These are phyloP conservation scores for Gavialis gangeticus DNA, from an alignment of 2,113 vertebrate species.

Conservation along the genomic window DNA sequence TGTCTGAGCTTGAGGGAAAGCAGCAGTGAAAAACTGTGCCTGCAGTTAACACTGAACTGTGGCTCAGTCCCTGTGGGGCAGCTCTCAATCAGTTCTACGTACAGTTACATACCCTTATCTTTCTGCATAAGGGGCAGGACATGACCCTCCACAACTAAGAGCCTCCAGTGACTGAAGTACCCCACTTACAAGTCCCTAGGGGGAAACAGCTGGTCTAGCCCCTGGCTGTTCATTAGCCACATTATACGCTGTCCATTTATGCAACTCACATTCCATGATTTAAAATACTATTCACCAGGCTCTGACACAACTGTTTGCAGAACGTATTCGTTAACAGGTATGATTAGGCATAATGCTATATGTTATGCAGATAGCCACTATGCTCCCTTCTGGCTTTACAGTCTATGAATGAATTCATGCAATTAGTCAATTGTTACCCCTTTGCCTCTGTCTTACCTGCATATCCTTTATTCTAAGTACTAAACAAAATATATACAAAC, in stretches of 20 bases:
- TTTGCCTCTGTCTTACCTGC: background rate
- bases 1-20: background rate
- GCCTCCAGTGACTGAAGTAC: too few relatives aligned
- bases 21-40: background rate
- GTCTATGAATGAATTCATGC: background rate
- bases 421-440: background rate
- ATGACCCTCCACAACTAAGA: too few relatives aligned
- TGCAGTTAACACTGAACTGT: background rate
- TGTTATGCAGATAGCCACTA: background rate
- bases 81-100: background rate
- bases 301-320: background rate
- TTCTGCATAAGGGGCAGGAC: too few relatives aligned
- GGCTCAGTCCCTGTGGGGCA: background rate
- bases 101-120: background rate
- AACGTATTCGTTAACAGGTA: background rate
- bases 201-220: too few relatives aligned
- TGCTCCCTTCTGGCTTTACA: background rate
- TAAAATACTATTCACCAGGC: background rate
- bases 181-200: too few relatives aligned
- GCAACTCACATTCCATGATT: accelerated
- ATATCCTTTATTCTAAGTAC: background rate
- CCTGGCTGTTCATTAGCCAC: too few relatives aligned
- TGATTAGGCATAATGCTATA: background rate
- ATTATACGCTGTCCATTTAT: background rate
- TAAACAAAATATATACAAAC: background rate